Evolutionary conservation across 1,140 invertebrate genomes (phyloP), one percentile per base, ranked within the genome.

Genomic region (Gerris buenoi): DNA sequence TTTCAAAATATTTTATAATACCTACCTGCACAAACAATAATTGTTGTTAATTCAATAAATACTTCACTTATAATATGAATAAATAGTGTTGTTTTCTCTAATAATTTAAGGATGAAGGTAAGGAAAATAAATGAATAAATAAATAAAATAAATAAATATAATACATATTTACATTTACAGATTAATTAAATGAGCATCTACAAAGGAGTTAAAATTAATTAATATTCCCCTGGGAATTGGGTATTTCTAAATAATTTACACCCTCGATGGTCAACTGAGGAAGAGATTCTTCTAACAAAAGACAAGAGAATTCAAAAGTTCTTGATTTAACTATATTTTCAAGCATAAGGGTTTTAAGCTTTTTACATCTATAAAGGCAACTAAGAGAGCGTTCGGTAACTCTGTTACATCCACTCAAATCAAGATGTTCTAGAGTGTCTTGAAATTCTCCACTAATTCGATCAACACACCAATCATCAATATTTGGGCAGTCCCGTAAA

Each of bases 401-500:
- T 23, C 79, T 76, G 10, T 79, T 77, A 74, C 88, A 90, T 60
- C 83, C 79, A 67, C 85, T 85, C 1, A 93, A 72, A 76, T 93
- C 88, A 3, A 93, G 76, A 69, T 88, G 83, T 72, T 90, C 81
- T 25, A 93, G 73, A 18, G 76, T 78, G 18, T 82, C 75, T 63
- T 73, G 75, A 68, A 83, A 84, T n/a, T 83, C 76, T 46, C 80
- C 76, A 27, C 79, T 75, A 27, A 91, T 76, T 68, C 81, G 80
- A 74, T 88, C 86, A 63, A 93, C 69, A 68, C 82, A 85, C 87
- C 88, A 93, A 74, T 92, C 89, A 78, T 92, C 85, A 65, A 93
- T 79, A 57, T 80, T 71, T 60, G 75, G 71, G 69, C 86, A 86
- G 64, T 83, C 80, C 70, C 77, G 80, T 27, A 92, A 77, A 69